Percentiles rank a stretch among this genome's conserved stretches.
Conservation (phyloP, 2,113 vertebrate genomes). For the Anolis carolinensis region DNA sequence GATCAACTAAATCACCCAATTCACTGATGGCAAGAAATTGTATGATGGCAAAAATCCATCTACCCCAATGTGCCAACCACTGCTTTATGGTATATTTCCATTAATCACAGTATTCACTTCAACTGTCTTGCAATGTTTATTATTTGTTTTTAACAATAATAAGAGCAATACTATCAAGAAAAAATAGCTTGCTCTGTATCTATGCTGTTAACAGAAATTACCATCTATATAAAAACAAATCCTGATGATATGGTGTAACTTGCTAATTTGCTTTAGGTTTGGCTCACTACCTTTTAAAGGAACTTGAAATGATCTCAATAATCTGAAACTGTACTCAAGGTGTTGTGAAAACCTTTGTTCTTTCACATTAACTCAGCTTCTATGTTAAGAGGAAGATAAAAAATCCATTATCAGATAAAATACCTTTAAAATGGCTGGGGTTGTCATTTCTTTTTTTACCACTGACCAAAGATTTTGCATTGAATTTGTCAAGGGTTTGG, state of each 20-base stretch:
- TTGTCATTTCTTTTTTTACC: background rate
- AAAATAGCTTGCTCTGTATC: background rate
- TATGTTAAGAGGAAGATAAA: background rate
- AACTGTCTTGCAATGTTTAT: background rate
- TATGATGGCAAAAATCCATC: too few relatives aligned
- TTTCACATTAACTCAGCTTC: background rate
- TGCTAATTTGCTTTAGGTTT: background rate
- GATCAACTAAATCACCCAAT: too few relatives aligned
- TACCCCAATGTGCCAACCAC: too few relatives aligned
- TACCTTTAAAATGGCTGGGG: background rate
- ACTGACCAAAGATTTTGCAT: background rate
- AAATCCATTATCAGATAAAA: background rate
- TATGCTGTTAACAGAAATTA: background rate
- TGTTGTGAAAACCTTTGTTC: background rate
- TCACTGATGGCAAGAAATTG: too few relatives aligned
- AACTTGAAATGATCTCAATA: background rate
- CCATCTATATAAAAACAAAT: background rate
- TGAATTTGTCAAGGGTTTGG: conserved; percentile 4
- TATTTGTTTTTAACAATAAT: background rate
- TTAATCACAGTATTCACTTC: background rate
- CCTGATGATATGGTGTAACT: background rate
- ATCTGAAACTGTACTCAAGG: background rate
- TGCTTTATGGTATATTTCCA: background rate
- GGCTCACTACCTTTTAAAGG: background rate
- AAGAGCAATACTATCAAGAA: background rate